Evolutionary conservation across 2,888 invertebrate genomes (phyloP).

Genomic region (Nasonia oneida): DNA sequence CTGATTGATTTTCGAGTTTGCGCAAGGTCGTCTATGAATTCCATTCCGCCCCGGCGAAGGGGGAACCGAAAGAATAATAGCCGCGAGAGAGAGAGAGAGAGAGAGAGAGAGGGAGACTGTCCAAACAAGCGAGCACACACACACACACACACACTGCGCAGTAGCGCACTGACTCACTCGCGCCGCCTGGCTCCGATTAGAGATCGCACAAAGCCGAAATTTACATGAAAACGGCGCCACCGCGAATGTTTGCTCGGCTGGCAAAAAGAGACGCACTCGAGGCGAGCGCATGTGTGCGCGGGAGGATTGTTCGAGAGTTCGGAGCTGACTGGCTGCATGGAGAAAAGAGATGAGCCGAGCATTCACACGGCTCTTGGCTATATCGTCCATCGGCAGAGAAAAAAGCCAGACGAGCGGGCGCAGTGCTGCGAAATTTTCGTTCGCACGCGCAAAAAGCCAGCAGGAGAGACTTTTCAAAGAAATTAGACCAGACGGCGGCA

Average conservation of each 20-base stretch:
- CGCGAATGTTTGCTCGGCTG: background rate
- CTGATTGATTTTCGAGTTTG: too few species aligned
- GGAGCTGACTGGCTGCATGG: background rate
- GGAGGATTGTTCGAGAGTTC: background rate
- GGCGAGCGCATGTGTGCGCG: background rate
- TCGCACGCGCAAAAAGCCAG: background rate
- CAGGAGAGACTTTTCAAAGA: background rate
- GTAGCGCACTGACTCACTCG: conserved; percentile 7
- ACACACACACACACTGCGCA: background rate
- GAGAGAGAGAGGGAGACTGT: conserved; percentile 14
- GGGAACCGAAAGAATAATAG: background rate
- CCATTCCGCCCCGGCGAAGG: background rate
- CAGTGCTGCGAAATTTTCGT: background rate
- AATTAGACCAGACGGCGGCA: background rate
- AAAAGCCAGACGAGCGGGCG: background rate
- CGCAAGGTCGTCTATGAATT: too few species aligned
- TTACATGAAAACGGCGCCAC: conserved; percentile 25
- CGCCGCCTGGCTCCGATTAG: background rate
- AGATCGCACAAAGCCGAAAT: conserved; percentile 50
- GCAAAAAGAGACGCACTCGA: background rate
- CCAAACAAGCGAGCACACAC: conserved; percentile 28
- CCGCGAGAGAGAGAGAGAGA: background rate
- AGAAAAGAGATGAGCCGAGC: background rate
- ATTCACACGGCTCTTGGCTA: background rate
- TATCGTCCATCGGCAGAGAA: background rate